These are phyloP conservation scores for Ochropacha duplaris DNA, from an alignment of 2,888 invertebrate species.

Conservation along the genomic window DNA sequence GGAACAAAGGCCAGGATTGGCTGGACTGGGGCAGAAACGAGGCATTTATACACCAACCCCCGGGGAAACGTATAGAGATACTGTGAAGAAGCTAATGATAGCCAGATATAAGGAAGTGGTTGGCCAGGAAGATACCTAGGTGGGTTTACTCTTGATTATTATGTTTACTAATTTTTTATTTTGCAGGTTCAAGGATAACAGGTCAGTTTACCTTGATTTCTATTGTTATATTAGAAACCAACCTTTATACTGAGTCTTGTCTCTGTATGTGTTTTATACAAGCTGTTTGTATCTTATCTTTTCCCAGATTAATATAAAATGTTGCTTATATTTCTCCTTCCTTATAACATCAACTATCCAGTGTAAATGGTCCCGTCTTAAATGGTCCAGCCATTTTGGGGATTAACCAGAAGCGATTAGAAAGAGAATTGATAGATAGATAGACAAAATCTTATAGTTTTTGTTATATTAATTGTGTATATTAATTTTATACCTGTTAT, in stretches of 20 bases:
- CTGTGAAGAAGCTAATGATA: constrained; percentile 94
- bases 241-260: neutral
- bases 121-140: constrained; percentile 82
- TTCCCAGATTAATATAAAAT: too few species aligned
- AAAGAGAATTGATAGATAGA: too few species aligned
- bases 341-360: too few species aligned
- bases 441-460: too few species aligned
- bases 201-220: constrained; percentile 46
- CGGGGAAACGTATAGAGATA: constrained; percentile 94
- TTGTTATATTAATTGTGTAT: too few species aligned
- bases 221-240: neutral
- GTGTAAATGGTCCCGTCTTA: too few species aligned
- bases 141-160: constrained; percentile 50
- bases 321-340: too few species aligned
- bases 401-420: too few species aligned
- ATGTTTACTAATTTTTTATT: constrained; percentile 28
- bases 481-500: too few species aligned
- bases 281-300: neutral
- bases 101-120: constrained; percentile 92
- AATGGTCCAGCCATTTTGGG: too few species aligned
- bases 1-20: constrained; percentile 85
- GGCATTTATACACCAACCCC: constrained; percentile 90
- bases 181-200: constrained; percentile 29
- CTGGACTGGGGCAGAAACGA: constrained; percentile 93
- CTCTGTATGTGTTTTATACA: too few species aligned